Percentiles rank a stretch among this genome's conserved stretches.
These are phyloP conservation scores for Apeltes quadracus DNA, from an alignment of 2,113 vertebrate genomes.

Conservation along the genomic window DNA sequence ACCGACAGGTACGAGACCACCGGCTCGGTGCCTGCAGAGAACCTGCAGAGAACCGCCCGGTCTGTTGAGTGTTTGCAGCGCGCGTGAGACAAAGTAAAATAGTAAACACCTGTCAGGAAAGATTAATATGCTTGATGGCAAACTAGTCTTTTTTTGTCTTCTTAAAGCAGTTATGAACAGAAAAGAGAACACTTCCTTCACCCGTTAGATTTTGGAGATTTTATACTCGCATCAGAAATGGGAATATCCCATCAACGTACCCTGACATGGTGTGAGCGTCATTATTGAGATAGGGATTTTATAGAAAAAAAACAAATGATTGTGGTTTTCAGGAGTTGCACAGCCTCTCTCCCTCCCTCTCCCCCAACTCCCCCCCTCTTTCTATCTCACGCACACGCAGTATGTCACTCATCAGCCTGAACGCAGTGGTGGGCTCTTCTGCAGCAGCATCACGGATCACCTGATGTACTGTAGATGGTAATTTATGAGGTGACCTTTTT, in stretches of 20 bases:
- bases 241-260: background rate
- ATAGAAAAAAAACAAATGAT: constrained; percentile 70
- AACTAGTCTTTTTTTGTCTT: background rate
- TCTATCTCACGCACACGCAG: background rate
- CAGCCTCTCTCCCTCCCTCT: constrained; percentile 3
- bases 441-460: constrained; percentile 25
- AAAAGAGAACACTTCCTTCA: constrained; percentile 22
- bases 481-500: constrained; percentile 25
- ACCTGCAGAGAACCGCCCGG: background rate
- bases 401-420: background rate
- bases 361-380: background rate
- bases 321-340: constrained; percentile 68
- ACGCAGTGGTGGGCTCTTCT: constrained; percentile 13
- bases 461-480: constrained; percentile 22
- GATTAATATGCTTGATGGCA: background rate
- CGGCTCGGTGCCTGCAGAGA: background rate
- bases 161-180: constrained; percentile 33
- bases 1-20: constrained; percentile 77
- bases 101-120: background rate
- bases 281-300: constrained; percentile 40
- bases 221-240: constrained; percentile 19
- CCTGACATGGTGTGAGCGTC: constrained; percentile 4
- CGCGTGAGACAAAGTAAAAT: constrained; percentile 37
- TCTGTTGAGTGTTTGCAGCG: constrained; percentile 18
- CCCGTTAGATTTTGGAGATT: constrained; percentile 13